Evolutionary conservation across 2,797 vertebrate species (phyloP), one percentile per base, ranked within the genome.

Genomic region (Notolepis coatsorum): DNA sequence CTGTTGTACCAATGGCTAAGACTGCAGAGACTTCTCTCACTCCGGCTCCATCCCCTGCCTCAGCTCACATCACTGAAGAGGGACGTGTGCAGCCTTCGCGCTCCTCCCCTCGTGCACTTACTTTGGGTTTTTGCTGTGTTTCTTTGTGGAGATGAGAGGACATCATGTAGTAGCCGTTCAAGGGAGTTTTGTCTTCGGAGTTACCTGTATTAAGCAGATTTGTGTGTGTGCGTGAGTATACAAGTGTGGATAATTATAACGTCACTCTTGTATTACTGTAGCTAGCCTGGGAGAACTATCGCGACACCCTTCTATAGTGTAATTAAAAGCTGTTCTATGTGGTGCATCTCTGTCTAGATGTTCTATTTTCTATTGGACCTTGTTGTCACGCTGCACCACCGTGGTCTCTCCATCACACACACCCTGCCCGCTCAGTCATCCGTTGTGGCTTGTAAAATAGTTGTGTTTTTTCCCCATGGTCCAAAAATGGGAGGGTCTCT

Each of bases 371-470:
- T 68, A 55, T 72, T 2, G 15, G 5, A 5, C 1, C 15, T 25
- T 48, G 50, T 47, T 20, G 13, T 49, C 54, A 56, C 15, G 18
- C 50, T 46, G 42, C 20, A 48, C 7, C 20, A 30, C 28, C 8
- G 20, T 3, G 12, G 8, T 35, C 25, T 42, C 50, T 25, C 20
- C 21, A 55, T 50, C 27, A 47, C 46, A 27, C 60, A 73, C 68
- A 77, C 48, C 53, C 70, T 73, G 31, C n/a, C n/a, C n/a, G n/a
- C n/a, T 66, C 57, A 51, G 60, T 27, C 39, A 65, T 42, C 48
- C 63, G 42, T 66, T 61, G 31, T 31, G 48, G 75, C 64, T 75
- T 82, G 62, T 78, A 69, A 65, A 57, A 65, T 68, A n/a, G 39
- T 52, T 48, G 53, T n/a, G n/a, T n/a, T n/a, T n/a, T n/a, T 31